These are phyloP conservation scores for Australoheros scitulus DNA, from an alignment of 2,113 vertebrate genomes.

Conservation along the genomic window DNA sequence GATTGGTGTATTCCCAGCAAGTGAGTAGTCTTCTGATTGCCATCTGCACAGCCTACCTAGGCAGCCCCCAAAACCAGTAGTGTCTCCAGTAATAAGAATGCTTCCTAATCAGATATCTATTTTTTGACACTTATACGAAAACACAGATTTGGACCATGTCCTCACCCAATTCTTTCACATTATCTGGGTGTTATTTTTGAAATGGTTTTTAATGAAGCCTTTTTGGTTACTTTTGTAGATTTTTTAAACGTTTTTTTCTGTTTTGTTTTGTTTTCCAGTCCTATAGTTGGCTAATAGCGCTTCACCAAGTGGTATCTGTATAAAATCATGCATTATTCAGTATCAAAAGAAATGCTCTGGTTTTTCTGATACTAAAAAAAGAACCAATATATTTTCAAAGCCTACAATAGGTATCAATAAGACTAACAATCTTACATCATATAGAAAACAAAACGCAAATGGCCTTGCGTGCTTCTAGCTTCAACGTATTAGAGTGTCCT, in stretches of 20 bases:
- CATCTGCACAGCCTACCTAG: background rate
- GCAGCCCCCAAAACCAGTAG: background rate
- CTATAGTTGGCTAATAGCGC: background rate
- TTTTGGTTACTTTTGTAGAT: background rate
- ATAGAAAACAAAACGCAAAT: background rate
- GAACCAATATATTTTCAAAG: background rate
- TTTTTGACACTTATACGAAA: background rate
- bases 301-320: background rate
- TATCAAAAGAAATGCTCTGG: background rate
- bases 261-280: background rate
- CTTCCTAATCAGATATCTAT: background rate
- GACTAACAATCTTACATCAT: background rate
- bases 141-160: background rate
- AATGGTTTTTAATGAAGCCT: background rate
- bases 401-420: background rate
- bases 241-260: background rate
- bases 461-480: background rate
- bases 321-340: too few species aligned
- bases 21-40: too few species aligned
- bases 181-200: background rate
- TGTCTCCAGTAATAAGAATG: background rate
- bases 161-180: background rate
- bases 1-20: background rate
- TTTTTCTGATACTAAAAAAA: background rate
- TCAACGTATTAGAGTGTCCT: background rate